phyloP scores from a whole-genome alignment of 2,113 vertebrate genomes.

The Dascyllus trimaculatus region DNA sequence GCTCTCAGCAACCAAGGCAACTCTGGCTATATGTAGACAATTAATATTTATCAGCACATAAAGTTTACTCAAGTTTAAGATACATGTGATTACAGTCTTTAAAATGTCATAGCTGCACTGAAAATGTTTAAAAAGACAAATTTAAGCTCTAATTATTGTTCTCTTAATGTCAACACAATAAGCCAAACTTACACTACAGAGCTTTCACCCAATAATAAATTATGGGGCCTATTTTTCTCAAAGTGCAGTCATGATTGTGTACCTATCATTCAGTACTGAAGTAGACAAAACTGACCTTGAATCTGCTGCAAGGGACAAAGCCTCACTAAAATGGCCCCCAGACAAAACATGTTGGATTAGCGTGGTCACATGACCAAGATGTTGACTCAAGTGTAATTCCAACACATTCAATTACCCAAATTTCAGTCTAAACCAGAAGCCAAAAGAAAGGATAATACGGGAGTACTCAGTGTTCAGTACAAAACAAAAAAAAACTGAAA shows the following conservation, averaged over 20 bases:
- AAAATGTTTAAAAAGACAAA: background rate
- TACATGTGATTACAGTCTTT: background rate
- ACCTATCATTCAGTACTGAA: background rate
- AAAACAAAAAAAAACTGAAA: conserved; percentile 3
- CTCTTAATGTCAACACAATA: background rate
- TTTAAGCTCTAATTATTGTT: background rate
- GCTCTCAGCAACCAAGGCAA: background rate
- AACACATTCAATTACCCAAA: conserved; percentile 56
- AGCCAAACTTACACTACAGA: background rate
- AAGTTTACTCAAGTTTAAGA: background rate
- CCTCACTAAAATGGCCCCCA: conserved; percentile 56
- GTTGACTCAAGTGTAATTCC: conserved; percentile 40
- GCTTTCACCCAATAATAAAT: background rate
- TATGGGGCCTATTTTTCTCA: background rate
- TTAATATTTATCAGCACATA: background rate
- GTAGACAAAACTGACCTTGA: conserved; percentile 67
- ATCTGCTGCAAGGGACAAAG: conserved; percentile 34
- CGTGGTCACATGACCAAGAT: conserved; percentile 44
- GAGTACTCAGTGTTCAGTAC: background rate
- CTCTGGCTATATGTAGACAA: background rate
- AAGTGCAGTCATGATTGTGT: conserved; percentile 1
- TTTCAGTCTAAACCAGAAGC: conserved; percentile 43
- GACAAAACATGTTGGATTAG: conserved; percentile 67
- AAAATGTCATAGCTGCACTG: background rate
- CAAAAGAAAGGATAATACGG: background rate